Conservation (phyloP, 1,140 invertebrate genomes). For the Diabrotica virgifera region DNA sequence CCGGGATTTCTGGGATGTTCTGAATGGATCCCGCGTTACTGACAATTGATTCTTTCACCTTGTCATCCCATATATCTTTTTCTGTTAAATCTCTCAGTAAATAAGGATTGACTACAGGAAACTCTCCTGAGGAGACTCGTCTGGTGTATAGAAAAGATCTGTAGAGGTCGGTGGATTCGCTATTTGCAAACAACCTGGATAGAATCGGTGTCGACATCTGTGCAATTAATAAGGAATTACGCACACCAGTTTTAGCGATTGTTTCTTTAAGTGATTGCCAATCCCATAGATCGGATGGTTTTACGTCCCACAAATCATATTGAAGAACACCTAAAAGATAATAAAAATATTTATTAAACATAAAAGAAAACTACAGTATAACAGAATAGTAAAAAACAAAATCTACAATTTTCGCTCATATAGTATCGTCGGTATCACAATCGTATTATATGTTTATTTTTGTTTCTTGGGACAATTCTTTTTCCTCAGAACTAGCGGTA, state of each 20-base stretch:
- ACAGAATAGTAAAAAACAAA: too few relatives aligned
- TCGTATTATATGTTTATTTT: too few relatives aligned
- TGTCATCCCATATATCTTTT: conserved; percentile 86
- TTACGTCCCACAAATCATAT: conserved; percentile 96
- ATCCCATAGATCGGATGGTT: conserved; percentile 84
- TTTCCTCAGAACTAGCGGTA: too few relatives aligned
- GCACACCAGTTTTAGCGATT: conserved; percentile 84
- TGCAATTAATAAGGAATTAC: conserved; percentile 92
- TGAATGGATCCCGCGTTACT: conserved; percentile 92
- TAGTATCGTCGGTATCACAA: too few relatives aligned
- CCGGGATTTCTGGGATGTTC: conserved; percentile 83
- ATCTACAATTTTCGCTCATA: too few relatives aligned
- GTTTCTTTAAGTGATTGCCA: conserved; percentile 85
- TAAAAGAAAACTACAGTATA: neutral
- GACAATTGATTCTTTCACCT: conserved; percentile 96
- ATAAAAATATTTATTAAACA: neutral
- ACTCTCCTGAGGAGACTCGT: conserved; percentile 84
- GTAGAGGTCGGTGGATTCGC: conserved; percentile 97
- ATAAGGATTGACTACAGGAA: conserved; percentile 84
- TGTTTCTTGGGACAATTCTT: too few relatives aligned
- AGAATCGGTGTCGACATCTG: conserved; percentile 99
- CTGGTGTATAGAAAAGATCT: conserved; percentile 95
- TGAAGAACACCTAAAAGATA: conserved; percentile 74
- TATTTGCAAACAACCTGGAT: conserved; percentile 97
- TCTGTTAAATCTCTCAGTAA: conserved; percentile 91